Conservation (phyloP, 2,888 invertebrate species). For the Trachelus tabidus region DNA sequence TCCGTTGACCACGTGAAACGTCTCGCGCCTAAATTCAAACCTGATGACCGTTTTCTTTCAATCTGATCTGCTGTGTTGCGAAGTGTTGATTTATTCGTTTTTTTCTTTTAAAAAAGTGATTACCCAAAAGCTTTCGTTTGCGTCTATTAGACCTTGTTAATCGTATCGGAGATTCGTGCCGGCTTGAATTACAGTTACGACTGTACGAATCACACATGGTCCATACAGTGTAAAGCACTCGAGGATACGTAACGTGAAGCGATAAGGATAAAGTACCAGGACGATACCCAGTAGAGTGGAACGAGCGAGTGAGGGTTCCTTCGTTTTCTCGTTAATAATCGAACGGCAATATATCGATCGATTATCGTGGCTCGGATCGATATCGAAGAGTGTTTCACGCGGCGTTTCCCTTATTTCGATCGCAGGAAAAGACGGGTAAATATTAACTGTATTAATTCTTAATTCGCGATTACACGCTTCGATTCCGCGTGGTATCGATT, state of each 20-base stretch:
- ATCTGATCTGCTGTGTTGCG: neutral
- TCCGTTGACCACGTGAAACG: neutral
- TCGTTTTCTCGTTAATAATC: neutral
- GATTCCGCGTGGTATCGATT: neutral
- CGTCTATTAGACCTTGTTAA: neutral
- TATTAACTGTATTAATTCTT: neutral
- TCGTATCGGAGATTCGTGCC: neutral
- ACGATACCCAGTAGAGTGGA: neutral
- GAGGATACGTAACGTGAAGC: neutral
- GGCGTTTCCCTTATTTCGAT: neutral
- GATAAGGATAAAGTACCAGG: neutral
- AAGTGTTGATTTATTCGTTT: neutral
- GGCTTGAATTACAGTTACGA: neutral
- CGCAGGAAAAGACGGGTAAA: neutral
- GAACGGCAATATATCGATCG: neutral
- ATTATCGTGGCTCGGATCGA: neutral
- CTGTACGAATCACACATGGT: neutral
- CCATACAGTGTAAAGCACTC: neutral
- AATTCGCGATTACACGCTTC: neutral
- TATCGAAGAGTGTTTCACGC: neutral
- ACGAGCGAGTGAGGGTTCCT: neutral
- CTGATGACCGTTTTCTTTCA: neutral
- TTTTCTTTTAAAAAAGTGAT: neutral
- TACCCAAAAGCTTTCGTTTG: neutral
- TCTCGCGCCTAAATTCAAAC: neutral